Evolutionary conservation across 2,113 vertebrate species (phyloP).

Genomic region (Trematomus loennbergii): DNA sequence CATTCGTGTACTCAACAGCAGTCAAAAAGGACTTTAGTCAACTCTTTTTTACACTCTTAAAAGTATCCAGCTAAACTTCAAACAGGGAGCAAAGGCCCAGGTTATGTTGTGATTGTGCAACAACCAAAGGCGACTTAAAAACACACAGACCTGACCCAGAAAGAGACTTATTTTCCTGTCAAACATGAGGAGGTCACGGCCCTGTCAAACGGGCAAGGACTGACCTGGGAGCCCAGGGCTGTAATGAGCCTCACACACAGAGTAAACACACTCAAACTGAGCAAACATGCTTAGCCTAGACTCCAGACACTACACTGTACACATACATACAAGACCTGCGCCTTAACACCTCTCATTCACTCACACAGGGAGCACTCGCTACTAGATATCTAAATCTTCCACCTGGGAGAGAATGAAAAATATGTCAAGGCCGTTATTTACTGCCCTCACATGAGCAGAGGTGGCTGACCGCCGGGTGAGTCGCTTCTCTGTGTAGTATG

Average conservation of each 20-base stretch:
- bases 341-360: conserved; percentile 39
- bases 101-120: conserved; percentile 44
- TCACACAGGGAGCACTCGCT: conserved; percentile 53
- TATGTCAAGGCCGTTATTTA: conserved; percentile 69
- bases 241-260: conserved; percentile 42
- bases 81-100: conserved; percentile 5
- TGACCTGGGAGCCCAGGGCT: conserved; percentile 44
- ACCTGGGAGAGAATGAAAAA: conserved; percentile 81
- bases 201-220: conserved; percentile 59
- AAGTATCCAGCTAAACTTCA: conserved; percentile 21
- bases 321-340: conserved; percentile 15
- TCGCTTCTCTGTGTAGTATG: conserved; percentile 68
- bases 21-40: conserved; percentile 28
- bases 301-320: conserved; percentile 40
- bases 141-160: conserved; percentile 40
- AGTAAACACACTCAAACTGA: conserved; percentile 55
- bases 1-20: conserved; percentile 45
- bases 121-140: conserved; percentile 4
- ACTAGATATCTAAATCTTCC: conserved; percentile 72
- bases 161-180: conserved; percentile 46
- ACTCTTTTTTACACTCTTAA: conserved; percentile 30
- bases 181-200: conserved; percentile 65
- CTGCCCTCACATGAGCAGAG: conserved; percentile 56
- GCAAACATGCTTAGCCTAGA: conserved; percentile 52
- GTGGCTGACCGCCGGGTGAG: conserved; percentile 70